A percentile compares a stretch with the other conserved stretches of the same genome.
Conservation (phyloP, 2,113 vertebrate genomes). For the Gulo gulo region DNA sequence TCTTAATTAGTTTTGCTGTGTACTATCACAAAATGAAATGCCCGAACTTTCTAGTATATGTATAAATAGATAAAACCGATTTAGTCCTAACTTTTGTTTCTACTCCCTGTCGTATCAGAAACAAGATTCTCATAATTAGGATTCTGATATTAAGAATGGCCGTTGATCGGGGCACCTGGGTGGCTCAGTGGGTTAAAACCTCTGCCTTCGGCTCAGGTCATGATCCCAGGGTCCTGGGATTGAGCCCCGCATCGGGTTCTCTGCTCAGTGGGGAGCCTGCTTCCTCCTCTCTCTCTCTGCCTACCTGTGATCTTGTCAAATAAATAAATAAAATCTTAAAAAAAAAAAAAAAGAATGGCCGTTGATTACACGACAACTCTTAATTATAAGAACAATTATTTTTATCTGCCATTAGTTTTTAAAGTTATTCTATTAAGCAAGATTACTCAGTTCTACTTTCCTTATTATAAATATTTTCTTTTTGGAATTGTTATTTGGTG, state of each 20-base stretch:
- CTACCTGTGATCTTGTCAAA: too few species aligned
- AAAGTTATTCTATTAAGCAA: neutral
- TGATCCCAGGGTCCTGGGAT: too few species aligned
- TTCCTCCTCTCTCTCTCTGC: too few species aligned
- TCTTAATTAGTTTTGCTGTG: neutral
- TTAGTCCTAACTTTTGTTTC: neutral
- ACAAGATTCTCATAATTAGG: neutral
- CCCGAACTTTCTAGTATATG: neutral
- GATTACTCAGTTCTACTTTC: neutral
- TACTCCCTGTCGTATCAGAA: neutral
- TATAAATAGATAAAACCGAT: neutral
- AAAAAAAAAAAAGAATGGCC: too few species aligned
- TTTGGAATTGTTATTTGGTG: neutral
- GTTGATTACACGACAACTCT: neutral
- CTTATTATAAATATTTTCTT: neutral
- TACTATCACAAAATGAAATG: neutral
- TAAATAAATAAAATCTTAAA: too few species aligned
- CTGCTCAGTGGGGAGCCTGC: too few species aligned
- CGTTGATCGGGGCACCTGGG: too few species aligned
- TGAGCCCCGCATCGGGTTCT: too few species aligned
- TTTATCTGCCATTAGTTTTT: neutral
- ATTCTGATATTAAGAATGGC: neutral
- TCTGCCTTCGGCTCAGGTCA: too few species aligned
- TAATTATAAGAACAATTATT: neutral
- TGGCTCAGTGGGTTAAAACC: too few species aligned